Percentiles rank a stretch among this genome's conserved stretches.
These are phyloP conservation scores for Sceloporus tristichus DNA, from an alignment of 2,113 vertebrate genomes.

Conservation along the genomic window DNA sequence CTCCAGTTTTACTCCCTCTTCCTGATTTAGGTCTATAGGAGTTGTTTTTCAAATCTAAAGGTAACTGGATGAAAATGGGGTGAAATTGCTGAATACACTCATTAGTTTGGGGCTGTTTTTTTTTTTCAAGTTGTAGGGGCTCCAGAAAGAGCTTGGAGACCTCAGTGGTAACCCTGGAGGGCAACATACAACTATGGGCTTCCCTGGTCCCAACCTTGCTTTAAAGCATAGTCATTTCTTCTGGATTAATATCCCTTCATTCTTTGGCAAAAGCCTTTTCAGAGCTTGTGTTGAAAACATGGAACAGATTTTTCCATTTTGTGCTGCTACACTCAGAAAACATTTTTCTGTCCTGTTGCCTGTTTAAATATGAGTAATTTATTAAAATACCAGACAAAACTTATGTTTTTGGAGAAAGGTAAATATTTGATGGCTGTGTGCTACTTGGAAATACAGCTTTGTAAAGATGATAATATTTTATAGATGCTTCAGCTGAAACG, in stretches of 20 bases:
- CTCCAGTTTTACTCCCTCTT: too few relatives aligned
- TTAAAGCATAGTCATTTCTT: neutral
- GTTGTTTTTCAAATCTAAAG: too few relatives aligned
- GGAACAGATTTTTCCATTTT: neutral
- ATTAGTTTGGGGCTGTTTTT: too few relatives aligned
- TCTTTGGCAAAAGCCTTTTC: neutral
- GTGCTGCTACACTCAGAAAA: too few relatives aligned
- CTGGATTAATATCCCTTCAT: neutral
- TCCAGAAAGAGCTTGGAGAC: too few relatives aligned
- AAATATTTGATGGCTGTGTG: neutral
- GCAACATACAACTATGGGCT: too few relatives aligned
- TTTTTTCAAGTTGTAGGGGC: too few relatives aligned
- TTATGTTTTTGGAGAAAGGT: neutral
- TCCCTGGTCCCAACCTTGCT: neutral
- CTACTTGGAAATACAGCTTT: neutral
- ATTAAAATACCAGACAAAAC: conserved; percentile 21
- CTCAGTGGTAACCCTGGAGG: too few relatives aligned
- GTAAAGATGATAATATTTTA: neutral
- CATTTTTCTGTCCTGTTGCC: neutral
- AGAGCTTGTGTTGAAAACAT: neutral
- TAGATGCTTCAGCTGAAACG: neutral
- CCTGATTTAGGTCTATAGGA: too few relatives aligned
- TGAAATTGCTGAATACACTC: too few relatives aligned
- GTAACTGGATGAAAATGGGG: too few relatives aligned
- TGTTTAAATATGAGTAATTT: conserved; percentile 13